A percentile compares a stretch with the other conserved stretches of the same genome.
phyloP scores from a whole-genome alignment of 92 coral and sea anemone species.

The Palythoa grandis region DNA sequence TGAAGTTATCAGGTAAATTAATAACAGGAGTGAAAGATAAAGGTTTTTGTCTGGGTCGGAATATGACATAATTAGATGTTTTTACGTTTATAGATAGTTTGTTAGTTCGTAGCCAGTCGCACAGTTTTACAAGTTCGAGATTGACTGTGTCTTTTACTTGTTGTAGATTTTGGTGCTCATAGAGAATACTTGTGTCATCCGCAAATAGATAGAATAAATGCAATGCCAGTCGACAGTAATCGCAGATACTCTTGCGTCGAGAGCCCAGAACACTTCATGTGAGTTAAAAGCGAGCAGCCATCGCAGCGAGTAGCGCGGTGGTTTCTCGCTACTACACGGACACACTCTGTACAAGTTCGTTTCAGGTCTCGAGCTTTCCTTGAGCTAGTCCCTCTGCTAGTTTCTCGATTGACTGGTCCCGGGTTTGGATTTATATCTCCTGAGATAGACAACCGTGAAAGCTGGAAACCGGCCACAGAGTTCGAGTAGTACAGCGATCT shows the following conservation, averaged over 20 bases:
- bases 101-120: too few species aligned
- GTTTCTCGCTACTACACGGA: slow-evolving; percentile 3
- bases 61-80: too few species aligned
- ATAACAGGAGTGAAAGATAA: neutral
- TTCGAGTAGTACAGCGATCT: slow-evolving; percentile 8
- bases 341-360: neutral
- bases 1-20: neutral
- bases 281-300: slow-evolving; percentile 1
- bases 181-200: too few species aligned
- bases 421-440: slow-evolving; percentile 1
- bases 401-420: neutral
- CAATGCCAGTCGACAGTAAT: neutral
- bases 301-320: neutral
- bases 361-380: neutral
- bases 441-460: neutral
- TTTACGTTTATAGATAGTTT: too few species aligned
- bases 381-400: neutral
- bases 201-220: too few species aligned
- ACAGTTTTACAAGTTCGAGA: too few species aligned
- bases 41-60: too few species aligned
- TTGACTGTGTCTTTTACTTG: too few species aligned
- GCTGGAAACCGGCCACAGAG: neutral
- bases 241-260: neutral
- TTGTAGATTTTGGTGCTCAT: too few species aligned
- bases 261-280: slow-evolving; percentile 14